These are phyloP conservation scores for Engraulis encrasicolus DNA, from an alignment of 2,113 vertebrate species.

Conservation along the genomic window DNA sequence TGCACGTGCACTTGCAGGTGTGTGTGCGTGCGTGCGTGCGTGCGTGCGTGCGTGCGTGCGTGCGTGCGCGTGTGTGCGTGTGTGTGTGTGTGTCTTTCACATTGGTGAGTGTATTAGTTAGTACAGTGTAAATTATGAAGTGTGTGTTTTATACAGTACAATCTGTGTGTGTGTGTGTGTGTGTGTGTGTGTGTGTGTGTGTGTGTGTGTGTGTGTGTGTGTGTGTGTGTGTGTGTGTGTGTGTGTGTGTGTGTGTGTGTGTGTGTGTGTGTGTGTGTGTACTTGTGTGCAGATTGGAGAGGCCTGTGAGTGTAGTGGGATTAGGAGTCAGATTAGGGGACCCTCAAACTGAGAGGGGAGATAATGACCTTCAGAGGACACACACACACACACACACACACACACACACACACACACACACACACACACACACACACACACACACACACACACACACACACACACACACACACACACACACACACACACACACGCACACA, in stretches of 20 bases:
- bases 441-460: too few relatives aligned
- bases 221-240: constrained; percentile 47
- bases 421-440: not conserved
- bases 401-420: not conserved
- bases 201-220: constrained; percentile 50
- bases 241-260: constrained; percentile 50
- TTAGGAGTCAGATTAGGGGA: constrained; percentile 55
- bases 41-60: too few relatives aligned
- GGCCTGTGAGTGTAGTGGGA: constrained; percentile 65
- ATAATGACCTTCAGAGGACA: constrained; percentile 65
- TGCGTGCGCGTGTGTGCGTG: too few relatives aligned
- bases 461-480: not conserved
- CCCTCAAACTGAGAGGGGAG: constrained; percentile 57
- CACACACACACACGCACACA: not conserved
- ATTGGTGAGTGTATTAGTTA: too few relatives aligned
- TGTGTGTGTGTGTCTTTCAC: too few relatives aligned
- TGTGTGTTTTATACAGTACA: too few relatives aligned
- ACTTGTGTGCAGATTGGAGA: constrained; percentile 66
- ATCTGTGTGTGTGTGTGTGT: constrained; percentile 51
- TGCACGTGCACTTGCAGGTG: too few relatives aligned
- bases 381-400: not conserved
- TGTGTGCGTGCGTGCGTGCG: too few relatives aligned
- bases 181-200: constrained; percentile 47
- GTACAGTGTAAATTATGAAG: too few relatives aligned
- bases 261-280: constrained; percentile 47